phyloP scores from a whole-genome alignment of 2,113 vertebrate genomes.

The Urocitellus parryii region DNA sequence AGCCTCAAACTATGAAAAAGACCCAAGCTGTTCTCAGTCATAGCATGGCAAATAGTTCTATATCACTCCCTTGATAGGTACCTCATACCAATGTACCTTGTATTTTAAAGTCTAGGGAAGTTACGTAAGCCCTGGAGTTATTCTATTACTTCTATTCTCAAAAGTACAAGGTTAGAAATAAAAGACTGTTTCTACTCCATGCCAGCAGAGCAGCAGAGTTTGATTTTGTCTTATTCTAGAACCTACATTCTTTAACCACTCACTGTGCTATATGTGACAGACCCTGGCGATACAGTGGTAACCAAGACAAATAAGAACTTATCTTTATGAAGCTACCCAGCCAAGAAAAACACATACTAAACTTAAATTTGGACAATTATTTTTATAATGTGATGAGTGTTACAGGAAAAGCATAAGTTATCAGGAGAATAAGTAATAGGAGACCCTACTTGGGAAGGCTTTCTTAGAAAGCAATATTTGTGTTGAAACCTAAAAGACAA shows the following conservation, averaged over 20 bases:
- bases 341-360: conserved; percentile 17
- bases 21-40: not conserved
- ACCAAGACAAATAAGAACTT: not conserved
- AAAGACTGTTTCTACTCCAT: not conserved
- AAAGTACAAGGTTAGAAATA: not conserved
- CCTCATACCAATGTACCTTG: not conserved
- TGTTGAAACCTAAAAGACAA: not conserved
- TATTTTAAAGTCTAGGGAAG: not conserved
- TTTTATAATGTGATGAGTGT: not conserved
- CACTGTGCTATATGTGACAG: not conserved
- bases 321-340: not conserved
- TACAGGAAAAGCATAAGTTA: not conserved
- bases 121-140: not conserved
- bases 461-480: not conserved
- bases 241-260: not conserved
- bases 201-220: not conserved
- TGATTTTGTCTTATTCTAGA: not conserved
- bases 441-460: not conserved
- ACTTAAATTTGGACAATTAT: conserved; percentile 21
- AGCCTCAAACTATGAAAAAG: not conserved
- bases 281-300: not conserved
- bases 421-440: not conserved
- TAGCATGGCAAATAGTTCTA: not conserved
- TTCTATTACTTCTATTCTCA: not conserved
- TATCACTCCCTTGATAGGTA: not conserved